A percentile compares a stretch with the other conserved stretches of the same genome.
Conservation (phyloP, 2,113 vertebrate species). For the Chaenogobius annularis region DNA sequence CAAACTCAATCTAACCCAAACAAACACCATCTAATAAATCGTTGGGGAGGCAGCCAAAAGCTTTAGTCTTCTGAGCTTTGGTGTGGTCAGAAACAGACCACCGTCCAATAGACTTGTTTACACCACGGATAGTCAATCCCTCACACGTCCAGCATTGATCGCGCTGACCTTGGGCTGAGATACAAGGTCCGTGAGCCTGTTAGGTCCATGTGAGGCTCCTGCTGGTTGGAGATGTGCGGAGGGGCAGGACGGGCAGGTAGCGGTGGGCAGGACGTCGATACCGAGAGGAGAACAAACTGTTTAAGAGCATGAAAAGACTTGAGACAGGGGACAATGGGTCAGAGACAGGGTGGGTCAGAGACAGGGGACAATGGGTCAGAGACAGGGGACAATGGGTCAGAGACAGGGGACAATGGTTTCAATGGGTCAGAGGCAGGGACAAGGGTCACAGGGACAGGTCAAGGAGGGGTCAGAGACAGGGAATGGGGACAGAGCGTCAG, state of each 20-base stretch:
- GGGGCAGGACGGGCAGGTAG: neutral
- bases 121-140: neutral
- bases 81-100: constrained; percentile 8
- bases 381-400: no score
- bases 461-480: no score
- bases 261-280: neutral
- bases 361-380: no score
- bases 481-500: no score
- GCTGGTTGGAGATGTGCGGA: neutral
- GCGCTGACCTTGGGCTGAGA: neutral
- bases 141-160: constrained; percentile 3
- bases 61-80: neutral
- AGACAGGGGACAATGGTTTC: no score
- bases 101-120: neutral
- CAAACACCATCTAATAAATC: neutral
- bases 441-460: no score
- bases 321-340: neutral
- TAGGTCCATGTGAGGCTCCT: neutral
- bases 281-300: neutral
- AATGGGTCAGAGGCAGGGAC: no score
- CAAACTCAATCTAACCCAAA: neutral
- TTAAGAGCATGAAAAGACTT: neutral
- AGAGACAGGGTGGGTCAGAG: neutral
- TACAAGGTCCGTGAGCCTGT: neutral
- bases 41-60: neutral